Conservation (phyloP, 2,113 vertebrate species). For the Atractosteus spatula region DNA sequence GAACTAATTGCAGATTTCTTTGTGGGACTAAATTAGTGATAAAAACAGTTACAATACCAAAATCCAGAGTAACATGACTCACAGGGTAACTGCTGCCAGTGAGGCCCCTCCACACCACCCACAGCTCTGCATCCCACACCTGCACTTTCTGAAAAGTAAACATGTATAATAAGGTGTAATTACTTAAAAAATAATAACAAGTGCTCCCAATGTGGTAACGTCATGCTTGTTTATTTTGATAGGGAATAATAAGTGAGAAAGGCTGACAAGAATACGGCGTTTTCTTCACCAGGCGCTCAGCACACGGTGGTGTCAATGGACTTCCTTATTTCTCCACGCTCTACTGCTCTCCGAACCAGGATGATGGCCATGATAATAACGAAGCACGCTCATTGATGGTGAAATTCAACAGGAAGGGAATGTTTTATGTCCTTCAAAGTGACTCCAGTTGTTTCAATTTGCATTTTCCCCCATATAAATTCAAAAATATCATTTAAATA, state of each 20-base stretch:
- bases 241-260: constrained; percentile 70
- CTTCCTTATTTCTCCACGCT: not conserved
- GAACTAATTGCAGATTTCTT: constrained; percentile 93
- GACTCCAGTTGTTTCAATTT: not conserved
- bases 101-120: constrained; percentile 77
- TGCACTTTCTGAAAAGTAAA: constrained; percentile 95
- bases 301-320: constrained; percentile 47
- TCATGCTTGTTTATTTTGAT: constrained; percentile 78
- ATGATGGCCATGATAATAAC: too few relatives aligned
- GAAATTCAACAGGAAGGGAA: constrained; percentile 6
- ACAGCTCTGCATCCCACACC: constrained; percentile 88
- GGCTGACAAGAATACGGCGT: constrained; percentile 50
- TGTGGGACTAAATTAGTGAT: constrained; percentile 87
- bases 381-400: not conserved
- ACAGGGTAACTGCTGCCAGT: constrained; percentile 75
- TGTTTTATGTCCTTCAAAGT: constrained; percentile 1
- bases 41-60: constrained; percentile 87
- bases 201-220: constrained; percentile 80
- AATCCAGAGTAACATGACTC: constrained; percentile 82
- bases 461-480: not conserved
- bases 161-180: constrained; percentile 96
- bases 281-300: constrained; percentile 56
- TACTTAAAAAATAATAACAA: constrained; percentile 90
- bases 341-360: too few relatives aligned
- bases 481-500: constrained; percentile 13